Base-by-base conservation (phyloP, 1,140 invertebrate species). In the Elysia chlorotica region DNA sequence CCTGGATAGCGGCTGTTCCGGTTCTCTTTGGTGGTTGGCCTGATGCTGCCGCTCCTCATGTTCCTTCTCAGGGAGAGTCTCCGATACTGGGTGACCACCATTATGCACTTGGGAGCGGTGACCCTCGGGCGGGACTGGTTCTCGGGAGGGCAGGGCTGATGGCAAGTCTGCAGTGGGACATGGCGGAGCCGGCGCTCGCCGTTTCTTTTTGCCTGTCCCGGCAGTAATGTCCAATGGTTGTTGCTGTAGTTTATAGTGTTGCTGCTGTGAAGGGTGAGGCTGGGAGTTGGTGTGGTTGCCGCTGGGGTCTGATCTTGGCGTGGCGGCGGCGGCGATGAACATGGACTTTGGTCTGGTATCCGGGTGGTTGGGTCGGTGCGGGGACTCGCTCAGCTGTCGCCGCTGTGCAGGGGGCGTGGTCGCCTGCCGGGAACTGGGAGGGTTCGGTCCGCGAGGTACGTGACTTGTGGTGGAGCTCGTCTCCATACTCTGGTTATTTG, bases 171-270 rank as follows among this genome's bases (percentile, higher is more conserved):
- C n/a, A n/a, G 38, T n/a, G 17, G 57, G 61, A 65, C 38, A 57
- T n/a, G 81, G 82, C 1, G 81, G 80, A 1, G 74, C 76, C n/a
- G 83, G 79, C 3, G 81, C 78, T 19, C 73, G 75, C 28, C 77
- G 73, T 63, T 82, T 83, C 75, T 80, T 81, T 35, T 67, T 67
- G 21, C n/a, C 61, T 48, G 41, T 48, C 10, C 10, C n/a, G n/a
- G 41, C 10, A n/a, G n/a, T n/a, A n/a, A n/a, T n/a, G n/a, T n/a
- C n/a, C n/a, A n/a, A n/a, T n/a, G n/a, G n/a, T n/a, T 17, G 17
- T 6, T 59, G 17, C 56, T 19, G 56, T 59, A 17, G 56, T 10
- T 19, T 10, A 25, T 59, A 25, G 56, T 48, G 41, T n/a, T 48
- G 41, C 41, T 48, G 41, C 41, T 19, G 17, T 28, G 10, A 25